phyloP scores from a whole-genome alignment of 2,797 vertebrate genomes.

The Danio aesculapii region DNA sequence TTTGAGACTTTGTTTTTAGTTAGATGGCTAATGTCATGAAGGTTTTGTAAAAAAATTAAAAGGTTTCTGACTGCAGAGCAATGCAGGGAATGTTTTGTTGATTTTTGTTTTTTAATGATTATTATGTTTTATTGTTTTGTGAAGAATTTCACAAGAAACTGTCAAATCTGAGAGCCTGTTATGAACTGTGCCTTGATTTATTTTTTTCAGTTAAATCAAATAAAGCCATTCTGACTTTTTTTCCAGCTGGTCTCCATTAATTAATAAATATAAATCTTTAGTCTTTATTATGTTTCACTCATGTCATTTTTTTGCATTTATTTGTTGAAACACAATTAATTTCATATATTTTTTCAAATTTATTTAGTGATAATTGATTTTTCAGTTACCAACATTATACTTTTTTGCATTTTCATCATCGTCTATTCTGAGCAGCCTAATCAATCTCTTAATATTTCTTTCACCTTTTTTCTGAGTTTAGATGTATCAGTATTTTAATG shows the following conservation, averaged over 20 bases:
- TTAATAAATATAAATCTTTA: no score
- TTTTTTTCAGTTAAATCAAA: slow-evolving; percentile 46
- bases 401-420: no score
- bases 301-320: no score
- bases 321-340: no score
- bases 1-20: background rate
- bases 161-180: slow-evolving; percentile 19
- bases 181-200: slow-evolving; percentile 51
- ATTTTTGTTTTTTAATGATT: slow-evolving; percentile 38
- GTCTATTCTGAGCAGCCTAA: no score
- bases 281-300: no score
- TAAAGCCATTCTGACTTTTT: slow-evolving; percentile 10
- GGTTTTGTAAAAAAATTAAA: slow-evolving; percentile 23
- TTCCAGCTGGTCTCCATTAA: background rate
- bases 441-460: no score
- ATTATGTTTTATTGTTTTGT: slow-evolving; percentile 30
- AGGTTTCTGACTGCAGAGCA: slow-evolving; percentile 1
- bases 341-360: no score
- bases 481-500: no score
- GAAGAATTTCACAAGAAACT: slow-evolving; percentile 20
- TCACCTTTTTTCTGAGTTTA: no score
- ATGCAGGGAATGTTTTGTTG: slow-evolving; percentile 32
- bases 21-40: slow-evolving; percentile 29
- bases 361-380: no score
- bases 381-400: no score